Percentiles rank a stretch among this genome's conserved stretches.
These are phyloP conservation scores for Pecten maximus DNA, from an alignment of 2,888 invertebrate species.

Conservation along the genomic window DNA sequence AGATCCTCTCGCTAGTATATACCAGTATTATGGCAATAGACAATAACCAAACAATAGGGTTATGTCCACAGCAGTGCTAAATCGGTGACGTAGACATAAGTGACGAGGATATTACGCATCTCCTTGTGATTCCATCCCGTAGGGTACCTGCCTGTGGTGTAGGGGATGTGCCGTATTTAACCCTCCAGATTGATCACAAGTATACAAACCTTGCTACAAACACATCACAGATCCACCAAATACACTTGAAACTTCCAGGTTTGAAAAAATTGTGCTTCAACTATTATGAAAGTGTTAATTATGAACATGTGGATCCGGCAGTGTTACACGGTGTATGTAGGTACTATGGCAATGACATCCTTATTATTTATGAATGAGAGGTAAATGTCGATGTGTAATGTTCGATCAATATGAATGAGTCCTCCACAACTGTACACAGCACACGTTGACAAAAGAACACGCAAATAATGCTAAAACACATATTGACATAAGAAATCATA, in stretches of 20 bases:
- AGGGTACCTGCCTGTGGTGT: neutral
- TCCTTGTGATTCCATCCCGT: neutral
- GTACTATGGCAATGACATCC: conserved; percentile 1
- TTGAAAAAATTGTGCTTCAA: neutral
- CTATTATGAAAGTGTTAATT: neutral
- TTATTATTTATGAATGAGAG: conserved; percentile 28
- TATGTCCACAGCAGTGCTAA: neutral
- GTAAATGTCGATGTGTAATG: neutral
- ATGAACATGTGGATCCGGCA: neutral
- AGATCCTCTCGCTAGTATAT: neutral
- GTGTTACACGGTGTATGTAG: neutral
- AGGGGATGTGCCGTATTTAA: neutral
- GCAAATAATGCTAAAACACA: neutral
- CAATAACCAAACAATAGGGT: neutral
- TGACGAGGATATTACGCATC: conserved; percentile 14
- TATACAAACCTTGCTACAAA: neutral
- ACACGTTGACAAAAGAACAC: neutral
- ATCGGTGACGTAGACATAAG: neutral
- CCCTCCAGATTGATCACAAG: neutral
- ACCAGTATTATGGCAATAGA: neutral
- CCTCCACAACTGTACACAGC: neutral
- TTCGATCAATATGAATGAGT: conserved; percentile 22
- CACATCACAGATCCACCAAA: neutral
- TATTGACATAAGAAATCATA: conserved; percentile 35
- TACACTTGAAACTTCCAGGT: neutral